phyloP scores from a whole-genome alignment of 2,888 invertebrate species.

The Ariolimax columbianus region DNA sequence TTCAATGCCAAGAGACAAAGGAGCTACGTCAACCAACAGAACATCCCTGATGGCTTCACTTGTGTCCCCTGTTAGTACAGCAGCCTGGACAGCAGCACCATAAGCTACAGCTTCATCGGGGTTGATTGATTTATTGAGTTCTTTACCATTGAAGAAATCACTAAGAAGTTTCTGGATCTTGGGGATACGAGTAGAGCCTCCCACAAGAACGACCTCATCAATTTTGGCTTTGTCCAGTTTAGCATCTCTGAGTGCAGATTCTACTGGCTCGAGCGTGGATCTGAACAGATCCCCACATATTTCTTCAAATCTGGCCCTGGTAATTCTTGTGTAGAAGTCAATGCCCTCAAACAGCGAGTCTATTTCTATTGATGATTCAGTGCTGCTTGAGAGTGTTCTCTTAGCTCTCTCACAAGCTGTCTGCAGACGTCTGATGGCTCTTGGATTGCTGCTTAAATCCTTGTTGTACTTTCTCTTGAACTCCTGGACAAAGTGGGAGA shows the following conservation, averaged over 20 bases:
- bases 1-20: constrained; percentile 19
- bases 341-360: constrained; percentile 87
- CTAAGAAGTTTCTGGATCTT: constrained; percentile 27
- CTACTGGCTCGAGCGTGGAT: constrained; percentile 90
- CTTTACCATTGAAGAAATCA: constrained; percentile 21
- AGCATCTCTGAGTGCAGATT: constrained; percentile 94
- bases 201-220: constrained; percentile 84
- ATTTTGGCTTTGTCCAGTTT: constrained; percentile 90
- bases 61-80: constrained; percentile 3
- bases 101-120: constrained; percentile 98
- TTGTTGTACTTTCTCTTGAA: constrained; percentile 28
- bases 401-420: constrained; percentile 23
- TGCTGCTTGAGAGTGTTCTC: constrained; percentile 79
- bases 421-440: constrained; percentile 86
- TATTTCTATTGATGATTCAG: constrained; percentile 86
- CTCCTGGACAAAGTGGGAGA: constrained; percentile 83
- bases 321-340: constrained; percentile 85
- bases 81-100: constrained; percentile 60
- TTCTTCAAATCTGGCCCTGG: constrained; percentile 96
- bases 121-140: constrained; percentile 95
- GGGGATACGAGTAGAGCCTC: constrained; percentile 89
- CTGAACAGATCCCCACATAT: constrained; percentile 80
- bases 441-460: constrained; percentile 83
- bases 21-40: constrained; percentile 19
- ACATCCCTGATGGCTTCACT: constrained; percentile 21